Evolutionary conservation across 1,140 invertebrate genomes (phyloP), one percentile per base, ranked within the genome.

Genomic region (Manduca sexta): DNA sequence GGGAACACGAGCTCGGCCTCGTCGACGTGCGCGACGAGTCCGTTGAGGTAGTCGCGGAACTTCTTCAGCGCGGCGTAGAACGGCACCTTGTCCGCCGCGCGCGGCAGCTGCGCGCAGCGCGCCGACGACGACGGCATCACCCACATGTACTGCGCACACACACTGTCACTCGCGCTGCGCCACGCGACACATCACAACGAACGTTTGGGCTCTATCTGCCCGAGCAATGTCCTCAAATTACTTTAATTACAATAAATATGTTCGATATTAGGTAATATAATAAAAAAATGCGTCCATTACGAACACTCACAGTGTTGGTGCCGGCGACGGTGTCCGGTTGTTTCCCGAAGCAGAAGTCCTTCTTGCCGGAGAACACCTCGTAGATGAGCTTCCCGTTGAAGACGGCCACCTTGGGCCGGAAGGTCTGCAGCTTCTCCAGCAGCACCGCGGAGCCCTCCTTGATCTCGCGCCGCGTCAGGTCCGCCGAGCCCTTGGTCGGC

Each of bases 361-460:
- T 98, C 84, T 97, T 98, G 6, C 97, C 97, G 46, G 94, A 95
- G 88, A 98, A 98, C 14, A 98, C 95, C 88, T 98, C 96, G 88
- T 98, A 98, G 60, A 98, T 99, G 47, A 98, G 90, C 89, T 98
- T 98, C 5, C 97, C 97, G 90, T 99, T 99, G 79, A 99, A 99
- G 14, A 98, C 97, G 31, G 96, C 97, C 69, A 99, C 97, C 89
- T 98, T 98, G 45, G 97, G 97, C 69, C 93, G 92, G 88, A 94
- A 99, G 65, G 94, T 93, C 82, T 93, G 91, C 52, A 99, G 86
- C 85, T 99, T 99, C 78, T 97, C 95, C 52, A 95, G 88, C 50
- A 99, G 84, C 66, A 97, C 92, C 78, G 94, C 92, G 64, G 94
- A 95, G 64, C 97, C 97, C 89, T 98, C 96, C 87, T 97, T 97